Conservation (phyloP, 2,888 invertebrate species). For the Sarcophaga subvicina region DNA sequence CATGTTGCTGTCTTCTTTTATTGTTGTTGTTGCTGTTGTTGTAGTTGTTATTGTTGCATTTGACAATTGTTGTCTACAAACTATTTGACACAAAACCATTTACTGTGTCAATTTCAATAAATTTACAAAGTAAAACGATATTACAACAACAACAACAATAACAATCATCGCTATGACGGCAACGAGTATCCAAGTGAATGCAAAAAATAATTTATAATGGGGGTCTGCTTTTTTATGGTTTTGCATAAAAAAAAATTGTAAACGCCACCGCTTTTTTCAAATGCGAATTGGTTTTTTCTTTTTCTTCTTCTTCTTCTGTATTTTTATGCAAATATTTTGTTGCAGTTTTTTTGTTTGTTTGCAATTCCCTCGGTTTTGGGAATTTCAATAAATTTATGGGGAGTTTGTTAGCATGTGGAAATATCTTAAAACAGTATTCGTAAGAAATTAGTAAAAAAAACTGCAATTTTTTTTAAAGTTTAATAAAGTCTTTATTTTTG, state of each 20-base stretch:
- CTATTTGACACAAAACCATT: conserved; percentile 64
- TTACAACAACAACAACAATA: conserved; percentile 29
- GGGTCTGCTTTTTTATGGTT: not conserved
- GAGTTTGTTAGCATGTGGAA: no score
- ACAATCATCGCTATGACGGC: not conserved
- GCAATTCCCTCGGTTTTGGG: not conserved
- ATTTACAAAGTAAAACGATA: conserved; percentile 41
- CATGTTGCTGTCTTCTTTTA: not conserved
- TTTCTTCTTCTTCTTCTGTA: not conserved
- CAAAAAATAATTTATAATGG: not conserved
- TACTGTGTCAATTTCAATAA: conserved; percentile 68
- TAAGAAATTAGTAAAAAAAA: no score
- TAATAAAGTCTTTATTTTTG: no score
- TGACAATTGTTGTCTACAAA: conserved; percentile 63
- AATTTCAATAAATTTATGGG: no score
- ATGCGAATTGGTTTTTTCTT: conserved; percentile 24
- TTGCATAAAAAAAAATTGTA: conserved; percentile 7
- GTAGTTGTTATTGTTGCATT: conserved; percentile 23
- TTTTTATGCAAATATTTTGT: conserved; percentile 2
- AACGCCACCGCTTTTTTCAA: conserved; percentile 51
- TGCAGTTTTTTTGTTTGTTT: not conserved
- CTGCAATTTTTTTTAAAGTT: no score
- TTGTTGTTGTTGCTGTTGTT: not conserved
- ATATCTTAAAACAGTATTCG: no score
- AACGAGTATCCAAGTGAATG: conserved; percentile 42